Base-by-base conservation (phyloP, 2,113 vertebrate genomes). In the Hiodon alosoides region DNA sequence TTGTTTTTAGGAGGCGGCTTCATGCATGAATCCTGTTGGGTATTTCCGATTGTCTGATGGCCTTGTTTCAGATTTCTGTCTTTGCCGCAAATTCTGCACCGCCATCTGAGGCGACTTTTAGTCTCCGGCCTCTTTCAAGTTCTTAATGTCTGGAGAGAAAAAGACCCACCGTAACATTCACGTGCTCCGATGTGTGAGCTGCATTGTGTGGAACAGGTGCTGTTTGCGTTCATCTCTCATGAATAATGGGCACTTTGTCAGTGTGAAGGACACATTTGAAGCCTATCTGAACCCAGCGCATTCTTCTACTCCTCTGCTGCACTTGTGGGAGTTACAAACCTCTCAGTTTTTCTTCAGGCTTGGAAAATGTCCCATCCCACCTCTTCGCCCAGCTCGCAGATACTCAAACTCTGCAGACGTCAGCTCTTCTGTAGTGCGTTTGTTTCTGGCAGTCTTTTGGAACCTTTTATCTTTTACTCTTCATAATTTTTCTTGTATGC, bases 351-450 rank as follows among this genome's bases (percentile, higher is more conserved):
- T 79, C 57, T 53, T 70, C 31, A 16, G 73, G 53, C 53, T 52
- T 75, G 77, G 78, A 81, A 69, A 69, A 54, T 6, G 77, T 69
- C 74, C 80, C 72, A 62, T 60, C 72, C 17, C 11, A 73, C 53
- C 67, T 61, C 77, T 76, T 72, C 53, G 14, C 79, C 76, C 83
- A 72, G 73, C 78, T 77, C 76, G 52, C 51, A 82, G 73, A 77
- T 78, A 82, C 78, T 77, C 57, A 51, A 52, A 64, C 80, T 79
- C 31, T 79, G 87, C 86, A 83, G 69, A 83, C 85, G 82, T 88
- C 85, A 86, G 87, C 86, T 86, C 79, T 84, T 83, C 83, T 78
- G 73, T 79, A 84, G 76, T 75, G 77, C 79, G 69, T 75, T 81
- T 77, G 55, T 74, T 67, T 67, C 69, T 68, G 31, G 31, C 66